These are phyloP conservation scores for Teinopalpus imperialis DNA, from an alignment of 2,888 invertebrate genomes.

Conservation along the genomic window DNA sequence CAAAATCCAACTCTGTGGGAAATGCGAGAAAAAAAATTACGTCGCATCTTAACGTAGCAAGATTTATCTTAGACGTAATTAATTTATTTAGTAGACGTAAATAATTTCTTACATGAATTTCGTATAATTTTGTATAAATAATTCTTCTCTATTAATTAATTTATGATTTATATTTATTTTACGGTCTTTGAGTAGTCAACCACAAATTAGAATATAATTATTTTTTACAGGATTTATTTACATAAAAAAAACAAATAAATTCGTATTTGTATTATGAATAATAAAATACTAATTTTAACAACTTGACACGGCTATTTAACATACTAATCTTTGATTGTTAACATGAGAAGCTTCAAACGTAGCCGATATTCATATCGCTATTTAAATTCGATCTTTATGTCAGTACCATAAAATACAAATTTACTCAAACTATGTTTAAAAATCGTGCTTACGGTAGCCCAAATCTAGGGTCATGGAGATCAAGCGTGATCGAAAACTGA, in stretches of 20 bases:
- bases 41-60: constrained; percentile 11
- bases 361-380: constrained; percentile 24
- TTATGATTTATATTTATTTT: no score
- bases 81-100: no score
- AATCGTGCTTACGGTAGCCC: constrained; percentile 77
- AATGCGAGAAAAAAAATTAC: constrained; percentile 32
- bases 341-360: constrained; percentile 62
- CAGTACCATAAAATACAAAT: constrained; percentile 36
- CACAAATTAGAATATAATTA: no score
- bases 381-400: constrained; percentile 34
- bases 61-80: constrained; percentile 25
- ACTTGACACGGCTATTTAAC: constrained; percentile 57
- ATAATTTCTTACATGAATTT: no score
- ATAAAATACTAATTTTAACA: constrained; percentile 47
- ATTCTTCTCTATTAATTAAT: no score
- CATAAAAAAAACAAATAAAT: no score
- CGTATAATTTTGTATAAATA: no score
- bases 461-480: constrained; percentile 76
- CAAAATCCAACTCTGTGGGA: constrained; percentile 47
- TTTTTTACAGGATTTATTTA: no score
- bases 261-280: no score
- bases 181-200: no score
- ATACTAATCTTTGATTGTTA: constrained; percentile 74
- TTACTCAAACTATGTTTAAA: constrained; percentile 39
- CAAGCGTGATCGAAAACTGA: constrained; percentile 77